Percentiles rank a stretch among this genome's conserved stretches.
Evolutionary conservation across 92 coral and sea anemone species (phyloP).

Genomic region (Zoanthus sansibaricus): DNA sequence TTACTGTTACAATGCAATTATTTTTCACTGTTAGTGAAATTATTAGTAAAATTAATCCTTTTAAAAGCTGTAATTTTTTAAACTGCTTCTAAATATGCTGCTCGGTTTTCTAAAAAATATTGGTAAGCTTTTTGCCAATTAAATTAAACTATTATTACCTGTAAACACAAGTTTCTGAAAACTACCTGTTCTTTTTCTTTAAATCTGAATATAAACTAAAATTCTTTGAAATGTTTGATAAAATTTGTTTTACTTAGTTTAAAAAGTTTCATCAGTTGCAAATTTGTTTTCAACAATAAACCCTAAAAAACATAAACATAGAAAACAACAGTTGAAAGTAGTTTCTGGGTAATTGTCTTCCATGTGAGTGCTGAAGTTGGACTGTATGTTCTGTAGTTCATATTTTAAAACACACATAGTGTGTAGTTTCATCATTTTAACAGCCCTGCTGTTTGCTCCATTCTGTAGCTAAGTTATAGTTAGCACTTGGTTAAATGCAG

Average conservation of each 20-base stretch:
- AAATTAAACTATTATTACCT: too few species aligned
- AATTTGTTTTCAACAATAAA: neutral
- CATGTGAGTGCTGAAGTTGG: conserved; percentile 31
- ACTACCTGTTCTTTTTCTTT: neutral
- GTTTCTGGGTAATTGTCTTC: conserved; percentile 52
- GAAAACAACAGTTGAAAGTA: conserved; percentile 13
- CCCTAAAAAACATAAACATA: too few species aligned
- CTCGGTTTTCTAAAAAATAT: too few species aligned
- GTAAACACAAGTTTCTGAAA: neutral
- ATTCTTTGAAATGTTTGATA: neutral
- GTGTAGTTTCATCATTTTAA: conserved; percentile 10
- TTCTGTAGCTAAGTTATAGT: conserved; percentile 70
- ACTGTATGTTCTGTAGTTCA: neutral
- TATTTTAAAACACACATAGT: neutral
- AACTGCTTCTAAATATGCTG: too few species aligned
- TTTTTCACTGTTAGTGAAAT: too few species aligned
- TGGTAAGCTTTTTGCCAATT: too few species aligned
- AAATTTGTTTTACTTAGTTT: neutral
- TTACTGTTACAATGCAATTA: too few species aligned
- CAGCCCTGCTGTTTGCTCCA: conserved; percentile 70
- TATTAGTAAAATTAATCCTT: too few species aligned
- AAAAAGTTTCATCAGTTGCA: too few species aligned
- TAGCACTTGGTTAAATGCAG: conserved; percentile 61
- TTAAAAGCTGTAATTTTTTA: too few species aligned
- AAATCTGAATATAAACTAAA: neutral